Evolutionary conservation across 2,797 vertebrate species (phyloP).

Genomic region (Myotis myotis): DNA sequence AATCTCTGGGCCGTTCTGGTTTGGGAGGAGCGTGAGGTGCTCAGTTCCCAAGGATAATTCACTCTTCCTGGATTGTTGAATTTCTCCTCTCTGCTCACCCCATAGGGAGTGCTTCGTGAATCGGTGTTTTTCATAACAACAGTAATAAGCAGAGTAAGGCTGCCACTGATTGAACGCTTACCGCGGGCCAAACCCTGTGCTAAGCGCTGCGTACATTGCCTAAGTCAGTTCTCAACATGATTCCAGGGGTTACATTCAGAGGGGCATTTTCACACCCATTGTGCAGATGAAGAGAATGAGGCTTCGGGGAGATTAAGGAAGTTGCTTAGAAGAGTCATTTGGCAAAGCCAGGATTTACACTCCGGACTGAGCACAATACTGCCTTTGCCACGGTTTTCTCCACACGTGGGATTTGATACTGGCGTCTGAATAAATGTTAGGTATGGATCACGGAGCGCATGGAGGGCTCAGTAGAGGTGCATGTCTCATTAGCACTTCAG

Average conservation of each 20-base stretch:
- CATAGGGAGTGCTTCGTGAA: background rate
- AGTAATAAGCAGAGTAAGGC: background rate
- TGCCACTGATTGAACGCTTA: background rate
- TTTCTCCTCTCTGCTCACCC: background rate
- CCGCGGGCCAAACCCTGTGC: background rate
- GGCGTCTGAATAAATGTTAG: background rate
- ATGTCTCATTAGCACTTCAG: background rate
- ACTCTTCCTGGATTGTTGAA: background rate
- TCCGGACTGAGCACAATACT: background rate
- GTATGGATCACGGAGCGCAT: background rate
- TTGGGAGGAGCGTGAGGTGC: background rate
- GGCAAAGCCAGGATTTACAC: background rate
- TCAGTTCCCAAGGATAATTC: background rate
- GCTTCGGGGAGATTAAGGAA: background rate
- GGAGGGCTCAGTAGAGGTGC: background rate
- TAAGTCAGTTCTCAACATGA: background rate
- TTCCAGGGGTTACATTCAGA: background rate
- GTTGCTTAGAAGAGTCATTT: background rate
- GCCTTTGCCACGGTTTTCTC: background rate
- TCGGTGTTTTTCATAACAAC: background rate
- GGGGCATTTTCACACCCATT: background rate
- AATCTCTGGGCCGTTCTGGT: slow-evolving; percentile 53
- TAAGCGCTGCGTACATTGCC: background rate
- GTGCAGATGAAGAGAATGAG: background rate
- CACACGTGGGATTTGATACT: background rate